These are phyloP conservation scores for Meloe dianella DNA, from an alignment of 2,888 invertebrate species.

Conservation along the genomic window DNA sequence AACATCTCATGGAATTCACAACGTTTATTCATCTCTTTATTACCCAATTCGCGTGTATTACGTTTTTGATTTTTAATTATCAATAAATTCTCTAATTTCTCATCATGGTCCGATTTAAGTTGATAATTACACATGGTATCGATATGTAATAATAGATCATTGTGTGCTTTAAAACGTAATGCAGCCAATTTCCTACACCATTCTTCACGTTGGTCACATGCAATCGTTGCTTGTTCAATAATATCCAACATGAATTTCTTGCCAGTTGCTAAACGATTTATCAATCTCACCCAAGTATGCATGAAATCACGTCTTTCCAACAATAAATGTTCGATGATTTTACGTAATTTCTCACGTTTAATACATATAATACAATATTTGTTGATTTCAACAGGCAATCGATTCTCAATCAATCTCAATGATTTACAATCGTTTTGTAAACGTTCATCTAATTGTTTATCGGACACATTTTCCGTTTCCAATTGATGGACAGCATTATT, in stretches of 20 bases:
- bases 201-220: constrained; percentile 88
- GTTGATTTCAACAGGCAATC: constrained; percentile 74
- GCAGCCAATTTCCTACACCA: constrained; percentile 80
- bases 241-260: constrained; percentile 84
- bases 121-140: constrained; percentile 87
- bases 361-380: constrained; percentile 77
- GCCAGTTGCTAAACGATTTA: constrained; percentile 76
- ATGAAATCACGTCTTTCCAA: constrained; percentile 83
- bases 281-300: constrained; percentile 77
- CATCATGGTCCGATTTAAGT: constrained; percentile 82
- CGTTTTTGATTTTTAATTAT: constrained; percentile 82
- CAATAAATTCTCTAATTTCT: constrained; percentile 84
- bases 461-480: constrained; percentile 52
- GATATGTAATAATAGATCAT: constrained; percentile 71
- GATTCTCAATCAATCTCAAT: constrained; percentile 75
- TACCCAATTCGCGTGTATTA: constrained; percentile 76
- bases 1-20: constrained; percentile 70
- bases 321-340: constrained; percentile 80
- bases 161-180: constrained; percentile 77
- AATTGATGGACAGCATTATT: constrained; percentile 41
- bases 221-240: constrained; percentile 88
- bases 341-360: constrained; percentile 73
- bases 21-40: constrained; percentile 74
- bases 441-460: constrained; percentile 60
- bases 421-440: constrained; percentile 62